Evolutionary conservation across 2,888 invertebrate genomes (phyloP).

Genomic region (Diarsia dahlii): DNA sequence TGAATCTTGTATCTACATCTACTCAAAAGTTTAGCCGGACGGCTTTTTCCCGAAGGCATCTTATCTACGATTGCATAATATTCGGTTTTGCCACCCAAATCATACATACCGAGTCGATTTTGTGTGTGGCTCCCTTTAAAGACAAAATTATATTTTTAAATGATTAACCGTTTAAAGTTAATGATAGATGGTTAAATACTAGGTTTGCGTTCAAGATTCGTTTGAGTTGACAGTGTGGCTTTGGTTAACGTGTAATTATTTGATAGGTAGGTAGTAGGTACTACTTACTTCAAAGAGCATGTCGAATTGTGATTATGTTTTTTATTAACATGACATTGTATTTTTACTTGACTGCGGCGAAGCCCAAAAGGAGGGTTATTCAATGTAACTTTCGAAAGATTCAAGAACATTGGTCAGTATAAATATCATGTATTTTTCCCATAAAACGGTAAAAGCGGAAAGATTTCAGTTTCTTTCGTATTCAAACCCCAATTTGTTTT

Average conservation of each 20-base stretch:
- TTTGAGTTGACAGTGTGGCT: slow-evolving; percentile 43
- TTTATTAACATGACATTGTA: neutral
- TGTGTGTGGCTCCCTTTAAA: neutral
- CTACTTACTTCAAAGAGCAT: neutral
- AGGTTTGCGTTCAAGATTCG: slow-evolving; percentile 8
- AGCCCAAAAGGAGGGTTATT: no score
- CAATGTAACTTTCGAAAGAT: no score
- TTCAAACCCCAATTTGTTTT: no score
- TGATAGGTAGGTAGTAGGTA: neutral
- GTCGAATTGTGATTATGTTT: neutral
- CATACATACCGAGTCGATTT: neutral
- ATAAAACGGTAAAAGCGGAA: no score
- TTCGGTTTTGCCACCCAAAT: neutral
- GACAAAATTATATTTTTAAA: slow-evolving; percentile 12
- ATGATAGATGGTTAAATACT: slow-evolving; percentile 50
- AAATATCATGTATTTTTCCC: no score
- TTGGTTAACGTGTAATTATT: slow-evolving; percentile 33
- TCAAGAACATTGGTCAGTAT: no score
- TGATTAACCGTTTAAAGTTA: slow-evolving; percentile 40
- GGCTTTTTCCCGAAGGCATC: neutral
- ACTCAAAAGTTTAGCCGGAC: neutral
- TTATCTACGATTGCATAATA: neutral
- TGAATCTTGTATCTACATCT: no score
- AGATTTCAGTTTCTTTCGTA: no score
- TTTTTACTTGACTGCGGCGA: no score